Evolutionary conservation across 1,140 invertebrate genomes (phyloP).

Genomic region (Catajapyx aquilonaris): DNA sequence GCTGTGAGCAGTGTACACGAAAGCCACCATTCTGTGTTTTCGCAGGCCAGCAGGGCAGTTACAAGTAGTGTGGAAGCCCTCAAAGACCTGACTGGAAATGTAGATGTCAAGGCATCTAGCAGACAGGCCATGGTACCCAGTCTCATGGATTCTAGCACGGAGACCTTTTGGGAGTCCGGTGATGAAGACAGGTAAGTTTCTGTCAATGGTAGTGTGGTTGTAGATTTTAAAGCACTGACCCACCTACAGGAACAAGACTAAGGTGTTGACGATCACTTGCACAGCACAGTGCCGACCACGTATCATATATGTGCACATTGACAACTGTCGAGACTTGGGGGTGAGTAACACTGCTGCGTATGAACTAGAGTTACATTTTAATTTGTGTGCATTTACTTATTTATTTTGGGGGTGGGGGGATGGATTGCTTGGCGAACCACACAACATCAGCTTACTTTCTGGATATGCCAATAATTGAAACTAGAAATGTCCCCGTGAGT

Average conservation of each 20-base stretch:
- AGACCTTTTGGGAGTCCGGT: constrained; percentile 98
- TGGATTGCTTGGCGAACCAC: too few relatives aligned
- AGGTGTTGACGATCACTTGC: constrained; percentile 41
- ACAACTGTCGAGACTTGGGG: constrained; percentile 75
- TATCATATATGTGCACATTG: constrained; percentile 68
- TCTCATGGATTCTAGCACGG: constrained; percentile 80
- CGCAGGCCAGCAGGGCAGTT: constrained; percentile 11
- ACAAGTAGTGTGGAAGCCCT: constrained; percentile 36
- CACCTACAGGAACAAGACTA: constrained; percentile 50
- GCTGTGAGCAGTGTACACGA: constrained; percentile 39
- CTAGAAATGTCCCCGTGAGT: too few relatives aligned
- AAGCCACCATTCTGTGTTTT: constrained; percentile 26
- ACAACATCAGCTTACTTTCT: too few relatives aligned
- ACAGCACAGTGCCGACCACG: constrained; percentile 33
- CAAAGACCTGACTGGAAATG: constrained; percentile 45
- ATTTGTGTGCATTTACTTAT: too few relatives aligned
- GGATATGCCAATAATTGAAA: too few relatives aligned
- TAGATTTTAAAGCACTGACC: constrained; percentile 5
- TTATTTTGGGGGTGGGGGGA: too few relatives aligned
- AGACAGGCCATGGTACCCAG: constrained; percentile 81
- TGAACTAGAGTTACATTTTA: too few relatives aligned
- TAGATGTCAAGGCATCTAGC: constrained; percentile 76
- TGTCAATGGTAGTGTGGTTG: constrained; percentile 1
- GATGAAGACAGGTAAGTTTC: constrained; percentile 53
- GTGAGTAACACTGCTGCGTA: too few relatives aligned